phyloP scores from a whole-genome alignment of 2,888 invertebrate species.

The Platycheirus rosarum region DNA sequence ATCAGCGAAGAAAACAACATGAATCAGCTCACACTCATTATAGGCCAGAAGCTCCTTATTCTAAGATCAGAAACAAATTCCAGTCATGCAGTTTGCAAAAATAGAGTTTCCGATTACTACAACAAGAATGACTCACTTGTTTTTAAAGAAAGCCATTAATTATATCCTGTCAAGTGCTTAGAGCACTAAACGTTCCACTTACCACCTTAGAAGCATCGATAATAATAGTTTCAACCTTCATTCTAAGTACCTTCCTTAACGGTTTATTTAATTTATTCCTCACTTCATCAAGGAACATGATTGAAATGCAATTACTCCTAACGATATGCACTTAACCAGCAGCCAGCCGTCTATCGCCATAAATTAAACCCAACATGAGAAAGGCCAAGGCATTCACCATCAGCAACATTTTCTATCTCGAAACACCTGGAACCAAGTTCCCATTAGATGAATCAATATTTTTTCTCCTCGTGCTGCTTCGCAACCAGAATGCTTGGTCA shows the following conservation, averaged over 20 bases:
- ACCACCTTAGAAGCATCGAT: slow-evolving; percentile 4
- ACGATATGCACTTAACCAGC: slow-evolving; percentile 24
- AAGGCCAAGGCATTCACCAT: slow-evolving; percentile 3
- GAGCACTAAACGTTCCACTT: not conserved
- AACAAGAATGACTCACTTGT: not conserved
- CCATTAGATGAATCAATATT: slow-evolving; percentile 61
- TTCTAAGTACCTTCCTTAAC: not conserved
- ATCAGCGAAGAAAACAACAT: no score
- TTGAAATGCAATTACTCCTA: slow-evolving; percentile 45
- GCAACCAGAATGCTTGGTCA: slow-evolving; percentile 26
- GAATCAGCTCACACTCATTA: no score
- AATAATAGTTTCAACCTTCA: not conserved
- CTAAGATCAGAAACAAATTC: no score
- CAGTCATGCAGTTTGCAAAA: no score
- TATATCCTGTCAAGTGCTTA: not conserved
- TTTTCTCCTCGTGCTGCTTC: slow-evolving; percentile 12
- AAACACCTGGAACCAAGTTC: slow-evolving; percentile 32
- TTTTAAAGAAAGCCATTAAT: not conserved
- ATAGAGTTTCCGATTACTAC: no score
- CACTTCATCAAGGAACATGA: slow-evolving; percentile 31
- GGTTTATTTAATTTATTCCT: slow-evolving; percentile 2
- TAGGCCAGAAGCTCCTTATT: no score
- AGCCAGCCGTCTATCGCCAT: slow-evolving; percentile 21
- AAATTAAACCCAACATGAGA: slow-evolving; percentile 15
- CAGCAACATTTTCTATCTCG: not conserved